Percentiles rank a stretch among this genome's conserved stretches.
These are phyloP conservation scores for Erebia aethiops DNA, from an alignment of 2,888 invertebrate genomes.

Conservation along the genomic window DNA sequence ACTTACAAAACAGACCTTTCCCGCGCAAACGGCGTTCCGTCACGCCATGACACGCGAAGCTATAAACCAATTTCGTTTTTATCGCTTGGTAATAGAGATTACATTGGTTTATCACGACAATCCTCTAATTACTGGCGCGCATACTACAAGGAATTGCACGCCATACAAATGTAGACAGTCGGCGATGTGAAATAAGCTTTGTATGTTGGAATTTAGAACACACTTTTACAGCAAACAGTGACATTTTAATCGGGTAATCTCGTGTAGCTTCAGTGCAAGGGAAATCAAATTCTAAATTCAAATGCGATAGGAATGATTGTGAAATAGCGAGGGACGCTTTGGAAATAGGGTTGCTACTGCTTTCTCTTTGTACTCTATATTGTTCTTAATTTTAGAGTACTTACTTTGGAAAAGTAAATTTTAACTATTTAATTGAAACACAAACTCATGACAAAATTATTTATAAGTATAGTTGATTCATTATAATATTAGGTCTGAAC, in stretches of 20 bases:
- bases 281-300: conserved; percentile 39
- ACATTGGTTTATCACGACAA: conserved; percentile 70
- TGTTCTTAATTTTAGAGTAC: too few relatives aligned
- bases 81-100: conserved; percentile 74
- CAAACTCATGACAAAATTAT: too few relatives aligned
- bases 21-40: conserved; percentile 62
- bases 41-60: conserved; percentile 61
- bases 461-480: too few relatives aligned
- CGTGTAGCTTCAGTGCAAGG: conserved; percentile 29
- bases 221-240: conserved; percentile 21
- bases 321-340: conserved; percentile 29
- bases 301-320: conserved; percentile 41
- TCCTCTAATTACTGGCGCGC: conserved; percentile 69
- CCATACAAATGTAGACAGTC: conserved; percentile 52
- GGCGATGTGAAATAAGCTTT: conserved; percentile 52
- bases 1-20: conserved; percentile 70
- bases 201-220: conserved; percentile 45
- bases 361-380: too few relatives aligned
- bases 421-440: too few relatives aligned
- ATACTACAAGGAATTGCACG: conserved; percentile 59
- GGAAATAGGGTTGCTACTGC: background rate
- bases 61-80: conserved; percentile 77
- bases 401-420: too few relatives aligned
- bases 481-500: too few relatives aligned
- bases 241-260: conserved; percentile 46